Evolutionary conservation across 2,888 invertebrate genomes (phyloP), one percentile per base, ranked within the genome.

Genomic region (Homarus gammarus): DNA sequence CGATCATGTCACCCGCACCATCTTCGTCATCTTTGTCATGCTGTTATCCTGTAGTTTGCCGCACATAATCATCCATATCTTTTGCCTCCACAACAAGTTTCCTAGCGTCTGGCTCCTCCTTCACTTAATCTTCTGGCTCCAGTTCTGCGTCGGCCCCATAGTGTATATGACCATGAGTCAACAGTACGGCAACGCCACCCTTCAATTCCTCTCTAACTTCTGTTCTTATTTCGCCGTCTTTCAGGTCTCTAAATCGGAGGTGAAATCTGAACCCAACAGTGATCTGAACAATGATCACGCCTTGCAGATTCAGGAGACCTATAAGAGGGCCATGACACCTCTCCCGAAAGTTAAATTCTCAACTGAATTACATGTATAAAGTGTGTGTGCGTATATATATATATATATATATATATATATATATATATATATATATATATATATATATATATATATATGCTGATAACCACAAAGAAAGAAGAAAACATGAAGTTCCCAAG

Each of bases 1-100:
- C 64, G 87, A 87, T 31, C 81, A 87, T 12, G 87, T 87, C n/a
- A 87, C 87, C 6, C 12, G 61, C 18, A 82, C 87, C 73, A 87
- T 87, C 49, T 44, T 81, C 5, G 79, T 87, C 33, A 82, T 87
- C 75, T 87, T 82, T 49, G 12, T 82, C n/a, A 38, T 87, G 61
- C 73, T 87, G 73, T 22, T 87, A 33, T 40, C 44, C 31, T 87
- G 87, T 51, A 82, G 82, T 73, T 73, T 87, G 18, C 87, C 87
- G 12, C 87, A 87, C 82, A n/a, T 87, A 22, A 73, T 82, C 44
- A 51, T 87, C 38, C 87, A 87, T 81, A 40, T 87, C 31, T 38
- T 73, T 31, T 81, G 87, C 44, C 72, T 87, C 44, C 36, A 78
- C 82, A 15, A 56, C 3, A 70, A 40, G 38, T 44, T 82, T 18